phyloP scores from a whole-genome alignment of 2,113 vertebrate genomes.

The Sceloporus undulatus region DNA sequence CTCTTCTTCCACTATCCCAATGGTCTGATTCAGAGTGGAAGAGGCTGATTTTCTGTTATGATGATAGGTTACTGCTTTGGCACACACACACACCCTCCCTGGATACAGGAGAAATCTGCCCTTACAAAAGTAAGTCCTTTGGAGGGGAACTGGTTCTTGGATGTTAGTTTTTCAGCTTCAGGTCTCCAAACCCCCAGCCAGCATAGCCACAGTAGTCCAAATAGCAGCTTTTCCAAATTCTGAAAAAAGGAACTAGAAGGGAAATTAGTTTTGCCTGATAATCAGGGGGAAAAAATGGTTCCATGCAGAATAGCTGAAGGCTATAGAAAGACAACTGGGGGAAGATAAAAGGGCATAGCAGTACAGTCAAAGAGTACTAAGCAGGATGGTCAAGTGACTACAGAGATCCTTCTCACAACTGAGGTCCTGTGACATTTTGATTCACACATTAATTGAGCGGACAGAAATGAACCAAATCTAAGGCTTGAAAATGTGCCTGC shows the following conservation, averaged over 20 bases:
- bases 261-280: background rate
- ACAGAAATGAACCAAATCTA: background rate
- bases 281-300: background rate
- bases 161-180: too few relatives aligned
- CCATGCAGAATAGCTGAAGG: background rate
- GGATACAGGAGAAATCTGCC: background rate
- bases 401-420: background rate
- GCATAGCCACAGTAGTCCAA: too few relatives aligned
- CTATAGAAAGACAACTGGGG: background rate
- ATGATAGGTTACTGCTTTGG: background rate
- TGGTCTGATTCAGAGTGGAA: background rate
- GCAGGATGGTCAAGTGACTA: background rate
- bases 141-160: background rate
- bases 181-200: too few relatives aligned
- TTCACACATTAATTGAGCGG: background rate
- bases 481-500: background rate
- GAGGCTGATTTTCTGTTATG: background rate
- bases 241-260: background rate
- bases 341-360: background rate
- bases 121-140: background rate
- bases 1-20: background rate
- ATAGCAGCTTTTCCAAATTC: too few relatives aligned
- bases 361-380: too few relatives aligned
- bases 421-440: background rate
- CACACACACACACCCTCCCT: accelerated